These are phyloP conservation scores for Corvus moneduloides DNA, from an alignment of 2,113 vertebrate species.

Conservation along the genomic window DNA sequence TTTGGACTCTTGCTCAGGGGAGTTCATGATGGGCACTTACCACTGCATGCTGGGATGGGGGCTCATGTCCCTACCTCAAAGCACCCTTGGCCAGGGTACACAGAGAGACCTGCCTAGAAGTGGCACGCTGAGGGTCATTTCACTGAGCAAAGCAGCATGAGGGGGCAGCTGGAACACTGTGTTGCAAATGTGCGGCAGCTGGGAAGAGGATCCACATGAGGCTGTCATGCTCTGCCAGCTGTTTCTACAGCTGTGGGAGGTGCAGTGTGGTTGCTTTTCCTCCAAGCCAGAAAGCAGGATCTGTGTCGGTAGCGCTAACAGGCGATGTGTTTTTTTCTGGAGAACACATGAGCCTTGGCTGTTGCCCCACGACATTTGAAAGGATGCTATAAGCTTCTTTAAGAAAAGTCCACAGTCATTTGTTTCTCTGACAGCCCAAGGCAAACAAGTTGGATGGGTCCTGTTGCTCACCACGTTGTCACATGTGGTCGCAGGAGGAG, in stretches of 20 bases:
- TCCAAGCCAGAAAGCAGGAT: background rate
- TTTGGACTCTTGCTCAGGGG: background rate
- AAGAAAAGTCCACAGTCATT: background rate
- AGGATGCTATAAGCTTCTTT: background rate
- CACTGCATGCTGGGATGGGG: rapidly evolving
- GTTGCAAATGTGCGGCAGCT: background rate
- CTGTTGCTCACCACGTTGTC: background rate
- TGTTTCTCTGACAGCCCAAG: slow-evolving; percentile 38
- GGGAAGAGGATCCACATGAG: background rate
- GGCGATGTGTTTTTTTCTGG: background rate
- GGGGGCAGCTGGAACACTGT: background rate
- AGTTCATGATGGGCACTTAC: background rate
- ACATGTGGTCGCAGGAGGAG: background rate
- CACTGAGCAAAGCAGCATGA: background rate
- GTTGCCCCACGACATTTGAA: background rate
- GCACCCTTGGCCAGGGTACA: background rate
- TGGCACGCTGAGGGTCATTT: rapidly evolving
- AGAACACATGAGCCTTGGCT: background rate
- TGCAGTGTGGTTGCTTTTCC: background rate
- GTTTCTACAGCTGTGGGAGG: background rate
- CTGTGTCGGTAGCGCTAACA: background rate
- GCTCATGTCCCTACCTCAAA: background rate
- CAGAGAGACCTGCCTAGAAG: background rate
- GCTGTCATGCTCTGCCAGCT: background rate
- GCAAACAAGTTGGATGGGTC: background rate